phyloP scores from a whole-genome alignment of 1,140 invertebrate genomes.

The Habropoda laboriosa region DNA sequence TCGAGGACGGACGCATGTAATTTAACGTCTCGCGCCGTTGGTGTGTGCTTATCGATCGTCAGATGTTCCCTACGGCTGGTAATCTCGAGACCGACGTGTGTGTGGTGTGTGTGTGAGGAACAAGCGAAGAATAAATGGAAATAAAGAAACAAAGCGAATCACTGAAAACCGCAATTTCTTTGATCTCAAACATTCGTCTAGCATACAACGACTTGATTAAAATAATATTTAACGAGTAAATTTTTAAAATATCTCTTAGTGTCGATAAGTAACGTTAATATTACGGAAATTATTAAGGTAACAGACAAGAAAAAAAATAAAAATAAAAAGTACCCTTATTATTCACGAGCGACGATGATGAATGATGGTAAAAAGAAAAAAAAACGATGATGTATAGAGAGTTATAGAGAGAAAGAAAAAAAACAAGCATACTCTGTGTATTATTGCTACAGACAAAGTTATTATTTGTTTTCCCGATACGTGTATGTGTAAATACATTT shows the following conservation, averaged over 20 bases:
- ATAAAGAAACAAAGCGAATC: conserved; percentile 45
- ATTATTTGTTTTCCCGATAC: conserved; percentile 66
- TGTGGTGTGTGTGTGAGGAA: too few species aligned
- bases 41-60: conserved; percentile 47
- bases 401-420: conserved; percentile 55
- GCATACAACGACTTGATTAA: conserved; percentile 79
- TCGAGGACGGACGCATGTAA: conserved; percentile 28
- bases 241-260: conserved; percentile 71
- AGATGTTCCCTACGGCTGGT: conserved; percentile 29
- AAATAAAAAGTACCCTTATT: conserved; percentile 57
- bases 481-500: conserved; percentile 70
- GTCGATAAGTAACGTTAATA: conserved; percentile 67
- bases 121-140: neutral
- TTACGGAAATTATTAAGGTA: conserved; percentile 62
- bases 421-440: conserved; percentile 75
- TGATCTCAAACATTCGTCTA: conserved; percentile 82
- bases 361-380: too few species aligned
- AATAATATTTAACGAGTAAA: conserved; percentile 72
- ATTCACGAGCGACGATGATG: conserved; percentile 26
- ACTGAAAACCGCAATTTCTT: conserved; percentile 77
- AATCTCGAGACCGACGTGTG: conserved; percentile 30
- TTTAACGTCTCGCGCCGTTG: conserved; percentile 20
- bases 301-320: conserved; percentile 41
- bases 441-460: conserved; percentile 71
- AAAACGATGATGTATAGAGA: conserved; percentile 74